These are phyloP conservation scores for Lobophora halterata DNA, from an alignment of 2,888 invertebrate species.

Conservation along the genomic window DNA sequence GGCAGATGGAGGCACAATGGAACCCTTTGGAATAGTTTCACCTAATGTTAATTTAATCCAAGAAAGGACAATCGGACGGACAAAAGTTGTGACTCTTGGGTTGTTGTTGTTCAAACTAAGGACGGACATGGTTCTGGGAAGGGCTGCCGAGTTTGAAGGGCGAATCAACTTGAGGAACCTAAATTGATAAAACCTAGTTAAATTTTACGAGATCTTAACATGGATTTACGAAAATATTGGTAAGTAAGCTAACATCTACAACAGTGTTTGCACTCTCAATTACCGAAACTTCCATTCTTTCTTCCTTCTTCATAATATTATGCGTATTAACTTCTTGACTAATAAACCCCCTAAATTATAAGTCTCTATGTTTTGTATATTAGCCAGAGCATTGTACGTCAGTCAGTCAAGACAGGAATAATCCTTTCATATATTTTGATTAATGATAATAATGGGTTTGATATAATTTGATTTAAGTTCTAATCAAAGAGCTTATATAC, in stretches of 20 bases:
- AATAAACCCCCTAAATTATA: too few species aligned
- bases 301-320: too few species aligned
- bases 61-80: slow-evolving; percentile 64
- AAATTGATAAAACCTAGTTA: slow-evolving; percentile 12
- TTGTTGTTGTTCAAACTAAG: slow-evolving; percentile 34
- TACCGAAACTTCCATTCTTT: slow-evolving; percentile 13
- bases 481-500: too few species aligned
- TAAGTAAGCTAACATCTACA: background rate
- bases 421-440: too few species aligned
- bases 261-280: background rate
- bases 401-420: too few species aligned
- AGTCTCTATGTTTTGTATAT: too few species aligned
- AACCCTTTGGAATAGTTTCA: slow-evolving; percentile 61
- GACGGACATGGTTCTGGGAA: slow-evolving; percentile 22
- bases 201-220: too few species aligned
- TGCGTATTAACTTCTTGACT: too few species aligned
- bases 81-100: slow-evolving; percentile 67
- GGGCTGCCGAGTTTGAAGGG: slow-evolving; percentile 9
- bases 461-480: too few species aligned
- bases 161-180: slow-evolving; percentile 2
- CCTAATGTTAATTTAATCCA: slow-evolving; percentile 80
- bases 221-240: too few species aligned
- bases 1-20: slow-evolving; percentile 52
- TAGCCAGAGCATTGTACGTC: too few species aligned
- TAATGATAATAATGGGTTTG: too few species aligned